Conservation (phyloP, 1,140 invertebrate genomes). For the Olivierus martensii region DNA sequence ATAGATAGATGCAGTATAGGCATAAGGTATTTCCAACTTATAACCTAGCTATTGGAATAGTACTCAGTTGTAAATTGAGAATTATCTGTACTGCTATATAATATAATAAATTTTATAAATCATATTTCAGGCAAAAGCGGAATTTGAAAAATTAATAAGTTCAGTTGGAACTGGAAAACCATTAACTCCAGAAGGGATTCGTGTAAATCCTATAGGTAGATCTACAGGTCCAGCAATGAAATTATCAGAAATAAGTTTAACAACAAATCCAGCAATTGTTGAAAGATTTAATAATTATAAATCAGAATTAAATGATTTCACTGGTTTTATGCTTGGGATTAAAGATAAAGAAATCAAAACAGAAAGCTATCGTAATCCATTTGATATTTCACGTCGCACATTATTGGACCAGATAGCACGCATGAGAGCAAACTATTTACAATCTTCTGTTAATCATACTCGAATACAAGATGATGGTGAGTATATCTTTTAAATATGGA, state of each 20-base stretch:
- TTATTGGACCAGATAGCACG: conserved; percentile 82
- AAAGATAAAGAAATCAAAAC: conserved; percentile 42
- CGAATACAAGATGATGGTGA: conserved; percentile 63
- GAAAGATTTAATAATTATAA: conserved; percentile 65
- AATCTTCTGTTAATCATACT: conserved; percentile 52
- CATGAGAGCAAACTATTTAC: conserved; percentile 90
- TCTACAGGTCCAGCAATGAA: conserved; percentile 12
- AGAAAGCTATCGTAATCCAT: conserved; percentile 85
- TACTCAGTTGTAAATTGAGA: no score
- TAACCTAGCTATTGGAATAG: no score
- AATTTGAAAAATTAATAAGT: conserved; percentile 68
- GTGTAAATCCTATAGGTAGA: conserved; percentile 36
- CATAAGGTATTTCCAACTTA: no score
- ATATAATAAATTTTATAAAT: background rate
- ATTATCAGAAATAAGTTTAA: conserved; percentile 42
- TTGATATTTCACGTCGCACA: conserved; percentile 78
- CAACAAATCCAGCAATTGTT: conserved; percentile 52
- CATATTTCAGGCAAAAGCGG: conserved; percentile 63
- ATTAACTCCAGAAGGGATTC: conserved; percentile 47
- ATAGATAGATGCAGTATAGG: no score
- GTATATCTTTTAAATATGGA: background rate
- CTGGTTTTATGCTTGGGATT: conserved; percentile 56
- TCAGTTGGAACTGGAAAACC: conserved; percentile 45
- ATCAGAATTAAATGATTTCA: conserved; percentile 74
- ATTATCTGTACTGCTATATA: no score